Evolutionary conservation across 2,888 invertebrate species (phyloP).

Genomic region (Druceiella hillmani): DNA sequence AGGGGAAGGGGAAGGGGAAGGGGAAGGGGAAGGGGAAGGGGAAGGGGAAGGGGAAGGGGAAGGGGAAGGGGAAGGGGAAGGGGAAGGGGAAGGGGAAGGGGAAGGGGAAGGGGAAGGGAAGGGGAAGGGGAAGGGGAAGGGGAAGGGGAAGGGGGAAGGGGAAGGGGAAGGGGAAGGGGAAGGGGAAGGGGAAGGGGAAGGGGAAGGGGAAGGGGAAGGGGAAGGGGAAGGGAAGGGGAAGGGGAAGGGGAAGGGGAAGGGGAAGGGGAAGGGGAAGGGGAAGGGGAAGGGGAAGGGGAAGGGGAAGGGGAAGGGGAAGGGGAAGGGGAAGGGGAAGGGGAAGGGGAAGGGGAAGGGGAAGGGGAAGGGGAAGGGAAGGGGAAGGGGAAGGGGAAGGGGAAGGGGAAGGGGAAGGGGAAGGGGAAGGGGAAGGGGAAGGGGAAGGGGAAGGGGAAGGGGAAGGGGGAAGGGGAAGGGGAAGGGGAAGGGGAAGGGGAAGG

Average conservation of each 20-base stretch:
- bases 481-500: no score
- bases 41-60: neutral
- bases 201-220: neutral
- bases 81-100: neutral
- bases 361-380: no score
- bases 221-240: neutral
- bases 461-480: no score
- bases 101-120: neutral
- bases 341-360: no score
- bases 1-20: neutral
- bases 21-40: neutral
- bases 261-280: neutral
- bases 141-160: no score
- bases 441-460: no score
- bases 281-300: neutral
- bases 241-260: neutral
- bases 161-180: neutral
- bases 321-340: no score
- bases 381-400: no score
- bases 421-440: no score
- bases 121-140: no score
- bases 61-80: neutral
- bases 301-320: no score
- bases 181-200: neutral
- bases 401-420: no score